Percentiles rank a stretch among this genome's conserved stretches.
Evolutionary conservation across 2,888 invertebrate genomes (phyloP).

Genomic region (Scaptomyza parva): DNA sequence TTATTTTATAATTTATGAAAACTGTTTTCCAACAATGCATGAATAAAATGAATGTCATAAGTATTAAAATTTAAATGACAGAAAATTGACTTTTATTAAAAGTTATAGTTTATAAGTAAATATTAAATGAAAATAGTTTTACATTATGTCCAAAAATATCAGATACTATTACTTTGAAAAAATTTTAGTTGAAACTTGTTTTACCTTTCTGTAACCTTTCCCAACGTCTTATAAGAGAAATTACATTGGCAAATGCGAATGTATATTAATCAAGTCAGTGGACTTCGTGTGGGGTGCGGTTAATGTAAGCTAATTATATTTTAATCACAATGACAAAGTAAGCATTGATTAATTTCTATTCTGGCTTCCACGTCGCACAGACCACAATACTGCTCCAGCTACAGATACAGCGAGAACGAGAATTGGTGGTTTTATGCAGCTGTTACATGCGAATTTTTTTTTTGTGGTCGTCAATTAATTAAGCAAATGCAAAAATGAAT

Average conservation of each 20-base stretch:
- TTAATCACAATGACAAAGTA: conserved; percentile 42
- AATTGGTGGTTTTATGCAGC: conserved; percentile 10
- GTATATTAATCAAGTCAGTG: conserved; percentile 43
- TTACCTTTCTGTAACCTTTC: neutral
- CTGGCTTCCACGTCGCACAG: neutral
- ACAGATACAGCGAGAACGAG: neutral
- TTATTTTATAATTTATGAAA: too few relatives aligned
- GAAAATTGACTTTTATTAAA: too few relatives aligned
- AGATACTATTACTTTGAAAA: neutral
- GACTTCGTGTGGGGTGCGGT: conserved; percentile 22
- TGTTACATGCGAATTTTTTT: conserved; percentile 49
- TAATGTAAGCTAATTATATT: conserved; percentile 55
- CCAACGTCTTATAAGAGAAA: neutral
- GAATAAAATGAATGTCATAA: too few relatives aligned
- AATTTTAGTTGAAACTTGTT: too few relatives aligned
- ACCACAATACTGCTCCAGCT: neutral
- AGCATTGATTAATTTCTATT: conserved; percentile 57
- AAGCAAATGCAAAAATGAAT: conserved; percentile 45
- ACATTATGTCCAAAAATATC: too few relatives aligned
- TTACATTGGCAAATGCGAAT: neutral
- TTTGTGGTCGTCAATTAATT: conserved; percentile 62
- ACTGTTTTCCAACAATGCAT: too few relatives aligned
- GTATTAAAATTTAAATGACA: too few relatives aligned
- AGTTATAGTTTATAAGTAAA: too few relatives aligned
- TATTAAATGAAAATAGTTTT: too few relatives aligned